Evolutionary conservation across 2,113 vertebrate genomes (phyloP).

Genomic region (Tragulus kanchil): DNA sequence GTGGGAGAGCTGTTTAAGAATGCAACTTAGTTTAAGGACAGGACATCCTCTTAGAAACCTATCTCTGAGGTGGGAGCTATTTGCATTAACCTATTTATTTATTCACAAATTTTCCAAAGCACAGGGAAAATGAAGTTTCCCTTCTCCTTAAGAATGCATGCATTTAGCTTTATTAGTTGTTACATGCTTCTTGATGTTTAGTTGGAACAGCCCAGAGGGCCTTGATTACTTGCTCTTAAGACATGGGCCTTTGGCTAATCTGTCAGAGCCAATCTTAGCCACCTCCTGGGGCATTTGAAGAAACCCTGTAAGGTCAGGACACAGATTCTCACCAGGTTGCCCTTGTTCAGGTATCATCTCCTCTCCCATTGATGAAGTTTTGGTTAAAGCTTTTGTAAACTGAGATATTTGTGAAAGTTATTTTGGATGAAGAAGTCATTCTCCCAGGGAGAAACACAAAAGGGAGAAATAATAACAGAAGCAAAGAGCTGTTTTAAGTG

Average conservation of each 20-base stretch:
- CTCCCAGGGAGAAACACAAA: neutral
- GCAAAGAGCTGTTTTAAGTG: neutral
- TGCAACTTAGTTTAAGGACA: conserved; percentile 19
- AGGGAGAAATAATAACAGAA: neutral
- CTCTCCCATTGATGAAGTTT: neutral
- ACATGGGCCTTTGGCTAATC: neutral
- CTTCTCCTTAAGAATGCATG: conserved; percentile 64
- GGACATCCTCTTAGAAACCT: conserved; percentile 13
- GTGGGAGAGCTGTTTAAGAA: conserved; percentile 32
- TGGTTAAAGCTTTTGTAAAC: conserved; percentile 70
- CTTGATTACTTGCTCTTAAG: conserved; percentile 45
- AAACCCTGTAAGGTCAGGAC: conserved; percentile 40
- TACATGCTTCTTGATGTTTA: neutral
- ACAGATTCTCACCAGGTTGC: neutral
- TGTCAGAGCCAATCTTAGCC: conserved; percentile 49
- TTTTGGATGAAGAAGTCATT: conserved; percentile 52
- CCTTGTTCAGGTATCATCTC: neutral
- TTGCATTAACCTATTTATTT: conserved; percentile 73
- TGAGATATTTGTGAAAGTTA: conserved; percentile 36
- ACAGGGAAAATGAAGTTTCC: conserved; percentile 59
- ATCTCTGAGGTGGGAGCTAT: conserved; percentile 51
- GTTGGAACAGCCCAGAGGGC: conserved; percentile 27
- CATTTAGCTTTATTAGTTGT: conserved; percentile 62
- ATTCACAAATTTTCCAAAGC: conserved; percentile 71
- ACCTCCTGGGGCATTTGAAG: neutral